Evolutionary conservation across 2,797 vertebrate species (phyloP).

Genomic region (Strix occidentalis): DNA sequence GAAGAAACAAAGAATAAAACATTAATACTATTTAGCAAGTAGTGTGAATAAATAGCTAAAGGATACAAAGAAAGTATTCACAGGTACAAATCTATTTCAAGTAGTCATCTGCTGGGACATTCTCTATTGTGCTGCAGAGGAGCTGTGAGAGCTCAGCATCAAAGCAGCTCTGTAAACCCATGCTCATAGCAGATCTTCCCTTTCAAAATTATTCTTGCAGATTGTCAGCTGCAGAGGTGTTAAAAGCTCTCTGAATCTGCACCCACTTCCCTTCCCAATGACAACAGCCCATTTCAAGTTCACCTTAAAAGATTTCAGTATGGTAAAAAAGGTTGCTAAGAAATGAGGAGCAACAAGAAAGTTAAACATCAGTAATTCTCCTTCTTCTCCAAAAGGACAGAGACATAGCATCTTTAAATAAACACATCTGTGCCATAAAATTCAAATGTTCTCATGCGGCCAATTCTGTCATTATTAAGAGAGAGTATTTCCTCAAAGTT

Average conservation of each 20-base stretch:
- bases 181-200: neutral
- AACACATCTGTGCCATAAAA: conserved; percentile 1
- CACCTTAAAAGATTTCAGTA: neutral
- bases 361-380: neutral
- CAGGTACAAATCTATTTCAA: neutral
- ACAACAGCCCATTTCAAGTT: neutral
- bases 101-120: neutral
- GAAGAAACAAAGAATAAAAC: neutral
- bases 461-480: neutral
- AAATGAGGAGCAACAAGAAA: neutral
- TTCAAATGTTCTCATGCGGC: neutral
- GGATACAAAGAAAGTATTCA: neutral
- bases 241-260: neutral
- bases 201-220: neutral
- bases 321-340: neutral
- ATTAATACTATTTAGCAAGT: neutral
- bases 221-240: neutral
- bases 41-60: neutral
- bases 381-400: neutral
- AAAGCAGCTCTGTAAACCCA: neutral
- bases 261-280: neutral
- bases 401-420: neutral
- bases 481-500: conserved; percentile 12
- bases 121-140: neutral
- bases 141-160: neutral